Evolutionary conservation across 2,797 vertebrate genomes (phyloP).

Genomic region (Pseudopleuronectes americanus): DNA sequence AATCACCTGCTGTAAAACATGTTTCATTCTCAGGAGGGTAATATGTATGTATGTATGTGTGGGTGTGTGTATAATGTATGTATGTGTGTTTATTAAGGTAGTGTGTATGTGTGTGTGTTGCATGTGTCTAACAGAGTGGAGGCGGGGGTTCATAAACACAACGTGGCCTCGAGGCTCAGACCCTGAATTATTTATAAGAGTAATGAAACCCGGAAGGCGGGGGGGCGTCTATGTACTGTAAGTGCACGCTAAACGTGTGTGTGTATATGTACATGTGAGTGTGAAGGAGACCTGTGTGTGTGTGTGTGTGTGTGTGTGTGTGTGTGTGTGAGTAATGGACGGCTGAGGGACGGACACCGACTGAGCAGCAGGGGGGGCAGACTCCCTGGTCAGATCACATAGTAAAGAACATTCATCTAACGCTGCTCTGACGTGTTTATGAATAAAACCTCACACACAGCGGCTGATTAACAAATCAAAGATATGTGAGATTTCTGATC

Average conservation of each 20-base stretch:
- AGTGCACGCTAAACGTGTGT: constrained; percentile 38
- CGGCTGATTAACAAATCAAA: no score
- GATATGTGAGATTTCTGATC: no score
- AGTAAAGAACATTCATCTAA: no score
- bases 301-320: constrained; percentile 1
- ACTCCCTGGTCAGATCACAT: constrained; percentile 9
- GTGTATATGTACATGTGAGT: constrained; percentile 1
- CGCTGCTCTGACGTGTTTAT: no score
- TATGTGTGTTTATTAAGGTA: constrained; percentile 1
- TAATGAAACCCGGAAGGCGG: constrained; percentile 69
- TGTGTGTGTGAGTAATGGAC: constrained; percentile 38
- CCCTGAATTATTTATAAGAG: constrained; percentile 80
- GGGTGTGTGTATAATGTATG: not conserved
- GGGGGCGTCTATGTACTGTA: constrained; percentile 23
- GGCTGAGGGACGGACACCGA: constrained; percentile 24
- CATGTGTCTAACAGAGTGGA: constrained; percentile 41
- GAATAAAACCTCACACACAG: no score
- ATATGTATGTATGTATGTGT: not conserved
- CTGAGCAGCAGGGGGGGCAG: not conserved
- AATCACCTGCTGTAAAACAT: constrained; percentile 25
- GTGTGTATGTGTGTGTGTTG: constrained; percentile 25
- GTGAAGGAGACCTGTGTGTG: not conserved
- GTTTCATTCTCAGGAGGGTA: constrained; percentile 8
- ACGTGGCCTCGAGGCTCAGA: not conserved
- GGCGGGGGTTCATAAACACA: constrained; percentile 63